Percentiles rank a stretch among this genome's conserved stretches.
These are phyloP conservation scores for Triplophysa yarkandensis DNA, from an alignment of 2,797 vertebrate species.

Conservation along the genomic window DNA sequence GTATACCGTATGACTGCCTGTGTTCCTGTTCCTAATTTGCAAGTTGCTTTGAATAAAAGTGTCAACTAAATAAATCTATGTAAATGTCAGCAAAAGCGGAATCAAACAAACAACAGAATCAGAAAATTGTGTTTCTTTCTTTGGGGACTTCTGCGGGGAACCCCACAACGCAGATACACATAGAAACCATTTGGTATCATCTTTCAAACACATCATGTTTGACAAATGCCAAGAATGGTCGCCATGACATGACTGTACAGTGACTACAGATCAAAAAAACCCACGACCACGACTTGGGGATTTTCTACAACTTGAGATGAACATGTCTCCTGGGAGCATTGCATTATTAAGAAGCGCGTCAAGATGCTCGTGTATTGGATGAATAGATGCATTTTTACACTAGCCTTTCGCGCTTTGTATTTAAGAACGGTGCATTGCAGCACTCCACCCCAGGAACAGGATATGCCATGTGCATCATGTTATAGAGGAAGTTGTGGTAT, in stretches of 20 bases:
- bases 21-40: neutral
- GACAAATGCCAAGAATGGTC: conserved; percentile 2
- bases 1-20: neutral
- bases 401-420: neutral
- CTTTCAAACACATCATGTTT: neutral
- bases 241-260: conserved; percentile 5
- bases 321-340: neutral
- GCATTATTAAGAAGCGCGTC: neutral
- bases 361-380: neutral
- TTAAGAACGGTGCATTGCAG: too few relatives aligned
- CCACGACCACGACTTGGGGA: neutral
- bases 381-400: too few relatives aligned
- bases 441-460: conserved; percentile 12
- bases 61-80: neutral
- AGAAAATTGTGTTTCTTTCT: neutral
- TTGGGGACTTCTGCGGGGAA: neutral
- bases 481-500: conserved; percentile 39
- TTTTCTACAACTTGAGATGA: neutral
- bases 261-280: neutral
- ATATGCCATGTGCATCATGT: conserved; percentile 1
- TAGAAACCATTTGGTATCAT: conserved; percentile 18
- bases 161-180: neutral
- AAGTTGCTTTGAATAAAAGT: conserved; percentile 6
- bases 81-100: neutral
- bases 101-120: neutral